Conservation (phyloP, 2,113 vertebrate species). For the Morone saxatilis region DNA sequence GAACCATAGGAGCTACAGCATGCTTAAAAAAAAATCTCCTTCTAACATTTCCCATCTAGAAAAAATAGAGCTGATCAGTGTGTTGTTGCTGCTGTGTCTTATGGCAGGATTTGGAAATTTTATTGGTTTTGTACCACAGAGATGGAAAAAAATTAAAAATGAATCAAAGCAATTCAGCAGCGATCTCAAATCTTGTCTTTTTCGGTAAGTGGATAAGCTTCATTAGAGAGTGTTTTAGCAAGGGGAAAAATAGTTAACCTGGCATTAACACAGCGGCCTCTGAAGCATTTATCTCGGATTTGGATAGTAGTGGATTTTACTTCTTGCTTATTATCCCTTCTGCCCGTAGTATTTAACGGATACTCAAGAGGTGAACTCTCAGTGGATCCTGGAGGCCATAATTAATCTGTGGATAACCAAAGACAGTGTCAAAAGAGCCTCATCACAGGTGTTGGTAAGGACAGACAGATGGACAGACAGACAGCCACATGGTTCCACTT, state of each 20-base stretch:
- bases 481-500: slow-evolving; percentile 80
- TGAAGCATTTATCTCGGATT: slow-evolving; percentile 39
- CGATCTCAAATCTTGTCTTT: slow-evolving; percentile 32
- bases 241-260: slow-evolving; percentile 42
- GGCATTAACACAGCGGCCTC: slow-evolving; percentile 32
- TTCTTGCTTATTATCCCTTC: slow-evolving; percentile 22
- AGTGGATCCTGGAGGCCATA: slow-evolving; percentile 1
- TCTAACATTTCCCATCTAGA: slow-evolving; percentile 24
- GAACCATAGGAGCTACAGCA: slow-evolving; percentile 33
- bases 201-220: slow-evolving; percentile 53
- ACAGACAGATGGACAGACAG: slow-evolving; percentile 69
- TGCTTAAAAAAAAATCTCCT: slow-evolving; percentile 27
- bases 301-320: slow-evolving; percentile 15
- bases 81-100: slow-evolving; percentile 52
- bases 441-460: slow-evolving; percentile 72
- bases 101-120: slow-evolving; percentile 44
- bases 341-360: slow-evolving; percentile 49
- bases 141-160: slow-evolving; percentile 37
- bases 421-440: slow-evolving; percentile 42
- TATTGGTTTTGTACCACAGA: slow-evolving; percentile 40
- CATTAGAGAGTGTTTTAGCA: slow-evolving; percentile 42
- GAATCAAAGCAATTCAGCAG: slow-evolving; percentile 36
- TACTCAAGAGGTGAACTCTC: slow-evolving; percentile 20
- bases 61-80: slow-evolving; percentile 33
- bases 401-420: slow-evolving; percentile 22